Conservation (phyloP, 2,113 vertebrate species). For the Atrichornis clamosus region DNA sequence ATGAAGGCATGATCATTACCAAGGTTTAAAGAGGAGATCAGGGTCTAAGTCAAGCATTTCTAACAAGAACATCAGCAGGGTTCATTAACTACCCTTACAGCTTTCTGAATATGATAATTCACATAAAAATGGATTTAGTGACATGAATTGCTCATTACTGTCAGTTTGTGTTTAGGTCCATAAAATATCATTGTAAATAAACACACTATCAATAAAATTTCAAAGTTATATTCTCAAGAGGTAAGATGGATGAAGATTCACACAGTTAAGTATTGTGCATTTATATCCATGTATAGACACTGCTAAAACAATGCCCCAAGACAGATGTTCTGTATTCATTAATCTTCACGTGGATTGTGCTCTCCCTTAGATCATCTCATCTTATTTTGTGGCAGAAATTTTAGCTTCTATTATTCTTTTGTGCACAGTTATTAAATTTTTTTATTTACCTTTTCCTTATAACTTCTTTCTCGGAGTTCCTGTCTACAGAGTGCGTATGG, state of each 20-base stretch:
- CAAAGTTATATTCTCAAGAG: conserved; percentile 40
- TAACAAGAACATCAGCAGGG: conserved; percentile 66
- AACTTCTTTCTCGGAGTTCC: not conserved
- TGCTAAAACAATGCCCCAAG: not conserved
- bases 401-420: not conserved
- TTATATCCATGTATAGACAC: not conserved
- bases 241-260: conserved; percentile 52
- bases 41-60: conserved; percentile 61
- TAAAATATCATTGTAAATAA: conserved; percentile 74
- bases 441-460: not conserved
- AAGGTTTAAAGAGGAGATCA: conserved; percentile 43
- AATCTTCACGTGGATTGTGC: not conserved
- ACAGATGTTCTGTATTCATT: not conserved
- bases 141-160: conserved; percentile 66
- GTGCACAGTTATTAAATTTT: not conserved
- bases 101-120: conserved; percentile 68
- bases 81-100: conserved; percentile 73
- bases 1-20: conserved; percentile 47
- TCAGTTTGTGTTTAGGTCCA: conserved; percentile 63
- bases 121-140: conserved; percentile 73
- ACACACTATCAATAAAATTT: conserved; percentile 60
- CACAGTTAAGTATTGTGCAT: conserved; percentile 26
- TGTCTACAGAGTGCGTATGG: not conserved
- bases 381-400: not conserved
- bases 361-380: not conserved